Evolutionary conservation across 2,113 vertebrate genomes (phyloP).

Genomic region (Leucoraja erinaceus): DNA sequence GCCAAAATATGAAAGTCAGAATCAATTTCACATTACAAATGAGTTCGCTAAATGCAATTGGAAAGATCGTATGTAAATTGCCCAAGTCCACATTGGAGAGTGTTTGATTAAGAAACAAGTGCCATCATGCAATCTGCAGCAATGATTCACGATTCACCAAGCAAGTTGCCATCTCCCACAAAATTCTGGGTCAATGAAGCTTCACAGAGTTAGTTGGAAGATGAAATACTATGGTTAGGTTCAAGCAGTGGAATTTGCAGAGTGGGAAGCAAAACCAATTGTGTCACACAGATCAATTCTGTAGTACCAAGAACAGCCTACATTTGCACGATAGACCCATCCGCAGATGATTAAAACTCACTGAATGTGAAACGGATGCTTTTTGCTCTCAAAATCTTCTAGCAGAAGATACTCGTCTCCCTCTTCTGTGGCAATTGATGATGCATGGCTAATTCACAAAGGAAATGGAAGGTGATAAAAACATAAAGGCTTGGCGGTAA

Average conservation of each 20-base stretch:
- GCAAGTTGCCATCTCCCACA: neutral
- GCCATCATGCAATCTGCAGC: neutral
- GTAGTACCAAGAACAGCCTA: neutral
- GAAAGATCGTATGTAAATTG: neutral
- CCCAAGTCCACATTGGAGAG: neutral
- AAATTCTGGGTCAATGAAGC: neutral
- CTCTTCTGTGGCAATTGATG: slow-evolving; percentile 70
- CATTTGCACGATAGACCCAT: slow-evolving; percentile 43
- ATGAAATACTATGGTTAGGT: neutral
- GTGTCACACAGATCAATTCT: slow-evolving; percentile 17
- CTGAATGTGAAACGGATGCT: slow-evolving; percentile 70
- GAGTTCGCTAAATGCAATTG: neutral
- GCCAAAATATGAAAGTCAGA: neutral
- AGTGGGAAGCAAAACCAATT: slow-evolving; percentile 28
- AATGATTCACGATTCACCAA: neutral
- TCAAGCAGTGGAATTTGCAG: slow-evolving; percentile 29
- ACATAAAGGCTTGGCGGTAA: neutral
- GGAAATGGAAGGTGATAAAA: slow-evolving; percentile 53
- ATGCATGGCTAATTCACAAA: slow-evolving; percentile 67
- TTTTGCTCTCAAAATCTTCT: slow-evolving; percentile 97
- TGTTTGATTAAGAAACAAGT: neutral
- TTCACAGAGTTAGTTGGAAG: slow-evolving; percentile 29
- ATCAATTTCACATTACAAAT: neutral
- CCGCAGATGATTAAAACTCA: slow-evolving; percentile 71
- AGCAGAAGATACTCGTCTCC: slow-evolving; percentile 88